A percentile compares a stretch with the other conserved stretches of the same genome.
Evolutionary conservation across 1,140 invertebrate species (phyloP).

Genomic region (Eumeta japonica): DNA sequence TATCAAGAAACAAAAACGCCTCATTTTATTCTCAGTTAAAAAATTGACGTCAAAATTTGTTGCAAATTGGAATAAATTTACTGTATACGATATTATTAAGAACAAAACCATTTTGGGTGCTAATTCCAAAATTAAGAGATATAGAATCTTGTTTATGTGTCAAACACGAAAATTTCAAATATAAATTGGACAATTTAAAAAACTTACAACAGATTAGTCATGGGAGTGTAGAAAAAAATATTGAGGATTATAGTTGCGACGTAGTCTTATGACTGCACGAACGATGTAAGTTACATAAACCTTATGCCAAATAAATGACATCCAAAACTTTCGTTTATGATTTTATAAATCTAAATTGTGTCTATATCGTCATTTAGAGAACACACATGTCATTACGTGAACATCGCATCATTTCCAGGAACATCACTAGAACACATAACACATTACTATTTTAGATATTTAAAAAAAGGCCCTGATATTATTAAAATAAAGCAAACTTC

Average conservation of each 20-base stretch:
- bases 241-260: conserved; percentile 11
- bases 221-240: conserved; percentile 7
- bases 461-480: no score
- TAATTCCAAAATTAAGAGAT: conserved; percentile 11
- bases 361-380: no score
- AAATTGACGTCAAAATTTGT: conserved; percentile 7
- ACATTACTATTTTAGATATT: no score
- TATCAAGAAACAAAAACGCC: conserved; percentile 16
- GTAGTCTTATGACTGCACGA: conserved; percentile 19
- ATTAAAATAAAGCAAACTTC: no score
- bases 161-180: conserved; percentile 16
- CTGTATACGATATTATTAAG: conserved; percentile 8
- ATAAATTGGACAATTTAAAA: no score
- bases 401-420: no score
- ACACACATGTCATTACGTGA: no score
- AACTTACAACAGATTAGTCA: no score
- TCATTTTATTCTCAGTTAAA: conserved; percentile 13
- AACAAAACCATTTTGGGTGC: conserved; percentile 12
- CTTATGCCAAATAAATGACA: no score
- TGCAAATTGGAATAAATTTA: conserved; percentile 8
- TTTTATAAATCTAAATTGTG: no score
- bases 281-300: conserved; percentile 15
- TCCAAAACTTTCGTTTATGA: conserved; percentile 12
- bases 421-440: no score
- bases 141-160: conserved; percentile 18